Base-by-base conservation (phyloP, 2,797 vertebrate genomes). In the Podargus strigoides region DNA sequence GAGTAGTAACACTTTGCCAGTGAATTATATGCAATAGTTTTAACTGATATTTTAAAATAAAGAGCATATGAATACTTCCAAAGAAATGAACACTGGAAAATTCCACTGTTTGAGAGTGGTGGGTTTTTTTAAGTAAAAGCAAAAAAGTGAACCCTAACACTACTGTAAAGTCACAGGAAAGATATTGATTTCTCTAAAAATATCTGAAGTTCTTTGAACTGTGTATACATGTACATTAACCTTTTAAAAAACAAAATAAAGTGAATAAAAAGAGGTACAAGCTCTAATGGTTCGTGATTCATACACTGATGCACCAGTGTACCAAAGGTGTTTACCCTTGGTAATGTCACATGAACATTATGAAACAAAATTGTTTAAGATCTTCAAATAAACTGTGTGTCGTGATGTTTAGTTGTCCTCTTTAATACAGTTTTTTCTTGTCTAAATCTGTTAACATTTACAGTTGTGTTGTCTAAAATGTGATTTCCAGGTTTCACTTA, bases 111-210 rank as follows among this genome's bases (percentile, higher is more conserved):
- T 30, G 20, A 14, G n/a, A 74, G 24, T 22, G 18, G 12, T 64
- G 17, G 12, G 27, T n/a, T 46, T 91, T 81, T 68, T 41, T 5
- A 76, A 47, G 62, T 50, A 76, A 64, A 90, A 93, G 53, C 60
- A 53, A 72, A 78, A 83, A 92, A 49, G 18, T 91, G 82, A 93
- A 81, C 66, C 56, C 36, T 83, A 76, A 58, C 73, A 59, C 11
- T 56, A 20, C 76, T 86, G 74, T 84, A 46, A 94, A 90, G 63
- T 87, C 49, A 39, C 82, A 86, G 83, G 69, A 49, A 96, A 84
- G 58, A 76, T 96, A 96, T 91, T 93, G 95, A 97, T 95, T 96
- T 94, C 55, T 93, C 95, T 96, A 96, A 97, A 97, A 96, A 96
- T 96, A 94, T 27, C 94, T 63, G 7, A 84, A 94, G 82, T 96